Evolutionary conservation across 2,113 vertebrate species (phyloP).

Genomic region (Anseranas semipalmata): DNA sequence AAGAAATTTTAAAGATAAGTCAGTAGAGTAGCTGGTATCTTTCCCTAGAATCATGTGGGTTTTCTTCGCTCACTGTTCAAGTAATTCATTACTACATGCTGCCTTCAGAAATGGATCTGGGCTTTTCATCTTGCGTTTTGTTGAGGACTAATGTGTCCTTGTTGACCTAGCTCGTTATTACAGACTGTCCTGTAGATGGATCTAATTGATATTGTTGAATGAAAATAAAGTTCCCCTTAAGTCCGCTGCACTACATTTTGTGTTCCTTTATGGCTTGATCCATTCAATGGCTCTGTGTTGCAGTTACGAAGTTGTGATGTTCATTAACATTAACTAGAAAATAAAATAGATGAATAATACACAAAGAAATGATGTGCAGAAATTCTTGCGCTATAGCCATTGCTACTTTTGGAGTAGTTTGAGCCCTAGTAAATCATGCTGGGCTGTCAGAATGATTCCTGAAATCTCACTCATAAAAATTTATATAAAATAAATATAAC

Average conservation of each 20-base stretch:
- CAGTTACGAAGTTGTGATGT: background rate
- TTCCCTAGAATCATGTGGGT: background rate
- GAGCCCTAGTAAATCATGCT: background rate
- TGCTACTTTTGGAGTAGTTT: background rate
- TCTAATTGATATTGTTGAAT: background rate
- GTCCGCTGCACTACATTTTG: background rate
- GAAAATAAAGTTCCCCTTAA: background rate
- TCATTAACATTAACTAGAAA: background rate
- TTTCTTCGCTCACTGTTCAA: background rate
- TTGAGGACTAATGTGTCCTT: background rate
- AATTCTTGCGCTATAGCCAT: background rate
- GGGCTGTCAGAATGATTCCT: background rate
- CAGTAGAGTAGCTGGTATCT: background rate
- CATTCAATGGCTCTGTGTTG: background rate
- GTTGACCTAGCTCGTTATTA: background rate
- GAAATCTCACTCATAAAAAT: background rate
- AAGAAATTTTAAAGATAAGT: background rate
- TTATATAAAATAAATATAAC: background rate
- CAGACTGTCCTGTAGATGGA: background rate
- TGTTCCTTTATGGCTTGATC: background rate
- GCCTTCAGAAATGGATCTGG: background rate
- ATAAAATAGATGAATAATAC: background rate
- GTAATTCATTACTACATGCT: background rate
- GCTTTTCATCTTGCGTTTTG: background rate
- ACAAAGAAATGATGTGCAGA: background rate